A percentile compares a stretch with the other conserved stretches of the same genome.
These are phyloP conservation scores for Hyles lineata DNA, from an alignment of 2,888 invertebrate species.

Conservation along the genomic window DNA sequence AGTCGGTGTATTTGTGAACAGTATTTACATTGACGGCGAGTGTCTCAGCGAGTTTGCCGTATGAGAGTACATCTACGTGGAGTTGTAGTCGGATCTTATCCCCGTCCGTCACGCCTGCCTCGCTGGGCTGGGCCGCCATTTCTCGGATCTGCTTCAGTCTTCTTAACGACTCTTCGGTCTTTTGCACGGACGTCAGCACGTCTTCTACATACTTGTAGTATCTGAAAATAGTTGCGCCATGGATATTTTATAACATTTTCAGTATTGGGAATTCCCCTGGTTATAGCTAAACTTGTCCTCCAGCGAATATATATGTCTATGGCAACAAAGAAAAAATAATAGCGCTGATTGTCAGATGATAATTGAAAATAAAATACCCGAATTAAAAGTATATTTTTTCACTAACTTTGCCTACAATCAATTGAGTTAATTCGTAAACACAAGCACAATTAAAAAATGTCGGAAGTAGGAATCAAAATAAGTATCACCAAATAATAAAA, in stretches of 20 bases:
- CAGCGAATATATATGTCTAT: neutral
- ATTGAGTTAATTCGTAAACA: too few relatives aligned
- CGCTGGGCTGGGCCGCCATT: slow-evolving; percentile 76
- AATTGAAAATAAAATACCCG: too few relatives aligned
- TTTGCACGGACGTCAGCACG: slow-evolving; percentile 96
- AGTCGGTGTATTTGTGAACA: slow-evolving; percentile 85
- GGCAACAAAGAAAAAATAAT: neutral
- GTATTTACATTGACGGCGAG: slow-evolving; percentile 82
- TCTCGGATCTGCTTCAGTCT: slow-evolving; percentile 94
- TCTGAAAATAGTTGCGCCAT: slow-evolving; percentile 58
- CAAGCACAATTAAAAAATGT: too few relatives aligned
- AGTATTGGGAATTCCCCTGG: neutral
- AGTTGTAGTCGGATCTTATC: slow-evolving; percentile 97
- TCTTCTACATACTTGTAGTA: slow-evolving; percentile 92
- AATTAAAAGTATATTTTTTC: too few relatives aligned
- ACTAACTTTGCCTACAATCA: too few relatives aligned
- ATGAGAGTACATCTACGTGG: slow-evolving; percentile 92
- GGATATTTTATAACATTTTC: too few relatives aligned
- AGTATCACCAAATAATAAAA: too few relatives aligned
- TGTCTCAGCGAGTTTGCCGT: slow-evolving; percentile 86
- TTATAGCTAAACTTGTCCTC: neutral
- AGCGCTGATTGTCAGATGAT: too few relatives aligned
- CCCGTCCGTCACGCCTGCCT: slow-evolving; percentile 91
- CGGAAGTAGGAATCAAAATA: too few relatives aligned
- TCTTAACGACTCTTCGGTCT: slow-evolving; percentile 97